A percentile compares a stretch with the other conserved stretches of the same genome.
These are phyloP conservation scores for Geotrypetes seraphini DNA, from an alignment of 2,797 vertebrate genomes.

Conservation along the genomic window DNA sequence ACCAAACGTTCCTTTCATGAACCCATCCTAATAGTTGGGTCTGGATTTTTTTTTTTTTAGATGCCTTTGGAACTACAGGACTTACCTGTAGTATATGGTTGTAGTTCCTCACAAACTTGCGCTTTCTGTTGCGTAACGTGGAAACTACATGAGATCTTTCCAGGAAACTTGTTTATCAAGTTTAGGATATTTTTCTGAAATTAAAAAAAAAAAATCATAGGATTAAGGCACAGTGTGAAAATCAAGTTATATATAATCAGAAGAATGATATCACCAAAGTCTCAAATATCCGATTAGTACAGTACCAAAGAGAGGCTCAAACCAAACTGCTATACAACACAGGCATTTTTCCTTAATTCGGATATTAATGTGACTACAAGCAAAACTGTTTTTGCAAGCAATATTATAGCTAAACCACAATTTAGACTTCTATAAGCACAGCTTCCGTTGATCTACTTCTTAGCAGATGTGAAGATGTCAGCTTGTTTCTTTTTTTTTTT, in stretches of 20 bases:
- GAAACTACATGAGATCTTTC: slow-evolving; percentile 73
- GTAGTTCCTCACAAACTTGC: slow-evolving; percentile 57
- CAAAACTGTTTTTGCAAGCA: background rate
- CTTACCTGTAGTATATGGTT: slow-evolving; percentile 68
- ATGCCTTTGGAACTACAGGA: background rate
- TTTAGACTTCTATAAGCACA: slow-evolving; percentile 18
- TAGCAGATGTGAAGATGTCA: slow-evolving; percentile 20
- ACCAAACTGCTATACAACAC: no score
- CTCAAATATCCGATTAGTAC: no score
- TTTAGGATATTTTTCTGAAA: slow-evolving; percentile 73
- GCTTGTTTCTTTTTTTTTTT: no score
- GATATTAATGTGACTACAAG: slow-evolving; percentile 13
- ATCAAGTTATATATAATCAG: no score
- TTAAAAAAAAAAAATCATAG: slow-evolving; percentile 47
- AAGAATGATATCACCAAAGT: no score
- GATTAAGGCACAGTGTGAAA: no score
- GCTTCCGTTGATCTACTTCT: slow-evolving; percentile 9
- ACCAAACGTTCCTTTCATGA: background rate
- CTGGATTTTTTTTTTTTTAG: background rate
- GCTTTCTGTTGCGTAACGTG: slow-evolving; percentile 74
- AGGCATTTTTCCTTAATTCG: slow-evolving; percentile 11
- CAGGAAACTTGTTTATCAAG: slow-evolving; percentile 70
- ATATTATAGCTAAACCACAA: slow-evolving; percentile 14
- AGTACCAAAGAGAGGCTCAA: no score
- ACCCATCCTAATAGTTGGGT: background rate